Evolutionary conservation across 2,797 vertebrate species (phyloP).

Genomic region (Manis crassicaudata): DNA sequence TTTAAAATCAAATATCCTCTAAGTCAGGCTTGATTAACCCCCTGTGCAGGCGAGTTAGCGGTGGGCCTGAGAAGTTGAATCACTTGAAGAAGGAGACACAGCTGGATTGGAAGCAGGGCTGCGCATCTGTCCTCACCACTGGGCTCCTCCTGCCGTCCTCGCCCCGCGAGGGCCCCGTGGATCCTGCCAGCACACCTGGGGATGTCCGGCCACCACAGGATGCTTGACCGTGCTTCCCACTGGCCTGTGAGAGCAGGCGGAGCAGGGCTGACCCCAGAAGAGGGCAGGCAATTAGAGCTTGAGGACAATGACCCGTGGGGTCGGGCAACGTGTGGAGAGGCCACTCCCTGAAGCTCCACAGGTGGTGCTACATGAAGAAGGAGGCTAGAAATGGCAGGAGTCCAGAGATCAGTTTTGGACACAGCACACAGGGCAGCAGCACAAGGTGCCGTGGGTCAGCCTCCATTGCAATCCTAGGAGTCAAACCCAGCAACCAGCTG

Average conservation of each 20-base stretch:
- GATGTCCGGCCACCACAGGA: not conserved
- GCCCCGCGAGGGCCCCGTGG: not conserved
- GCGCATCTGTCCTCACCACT: rapidly evolving
- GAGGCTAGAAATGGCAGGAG: rapidly evolving
- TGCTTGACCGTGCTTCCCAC: not conserved
- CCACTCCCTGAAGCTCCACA: rapidly evolving
- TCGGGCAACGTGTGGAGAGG: not conserved
- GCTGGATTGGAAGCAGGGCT: rapidly evolving
- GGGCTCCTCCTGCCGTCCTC: rapidly evolving
- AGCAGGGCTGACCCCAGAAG: too few relatives aligned
- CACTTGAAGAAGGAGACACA: rapidly evolving
- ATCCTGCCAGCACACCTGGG: rapidly evolving
- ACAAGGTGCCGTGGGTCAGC: rapidly evolving
- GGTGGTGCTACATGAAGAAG: rapidly evolving
- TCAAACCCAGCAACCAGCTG: rapidly evolving
- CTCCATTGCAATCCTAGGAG: not conserved
- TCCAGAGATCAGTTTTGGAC: rapidly evolving
- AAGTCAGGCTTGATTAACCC: not conserved
- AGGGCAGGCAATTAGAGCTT: rapidly evolving
- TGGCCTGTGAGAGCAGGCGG: rapidly evolving
- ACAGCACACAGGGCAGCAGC: rapidly evolving
- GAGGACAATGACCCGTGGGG: rapidly evolving
- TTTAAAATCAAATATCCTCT: rapidly evolving
- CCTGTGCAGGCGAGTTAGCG: rapidly evolving
- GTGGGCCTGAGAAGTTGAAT: rapidly evolving